phyloP scores from a whole-genome alignment of 2,888 invertebrate genomes.

The Neria commutata region DNA sequence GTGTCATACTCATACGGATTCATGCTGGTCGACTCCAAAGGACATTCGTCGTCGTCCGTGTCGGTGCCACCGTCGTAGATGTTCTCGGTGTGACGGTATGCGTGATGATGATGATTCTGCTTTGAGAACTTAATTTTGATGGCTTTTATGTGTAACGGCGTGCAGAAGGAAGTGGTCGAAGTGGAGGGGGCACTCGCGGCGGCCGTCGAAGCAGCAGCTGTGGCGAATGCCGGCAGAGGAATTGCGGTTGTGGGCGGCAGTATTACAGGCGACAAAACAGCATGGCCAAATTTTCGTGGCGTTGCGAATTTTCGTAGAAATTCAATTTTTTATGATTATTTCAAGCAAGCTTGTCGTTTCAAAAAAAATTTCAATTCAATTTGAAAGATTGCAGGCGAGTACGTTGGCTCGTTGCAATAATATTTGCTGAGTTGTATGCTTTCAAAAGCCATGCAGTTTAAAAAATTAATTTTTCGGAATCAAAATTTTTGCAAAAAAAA shows the following conservation, averaged over 20 bases:
- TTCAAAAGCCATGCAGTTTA: too few species aligned
- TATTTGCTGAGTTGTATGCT: too few species aligned
- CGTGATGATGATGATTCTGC: slow-evolving; percentile 54
- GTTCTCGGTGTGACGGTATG: slow-evolving; percentile 59
- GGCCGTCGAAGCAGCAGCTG: slow-evolving; percentile 9
- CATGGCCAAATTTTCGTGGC: background rate
- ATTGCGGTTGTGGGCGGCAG: background rate
- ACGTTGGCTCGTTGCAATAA: too few species aligned
- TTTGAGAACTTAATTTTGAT: slow-evolving; percentile 60
- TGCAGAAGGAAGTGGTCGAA: background rate
- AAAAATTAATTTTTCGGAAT: too few species aligned
- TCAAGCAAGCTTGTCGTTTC: too few species aligned
- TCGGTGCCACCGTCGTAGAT: slow-evolving; percentile 61
- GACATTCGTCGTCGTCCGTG: slow-evolving; percentile 61
- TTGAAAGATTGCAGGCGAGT: too few species aligned
- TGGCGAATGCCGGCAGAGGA: background rate
- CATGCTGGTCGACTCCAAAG: slow-evolving; percentile 58
- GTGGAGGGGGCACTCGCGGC: background rate
- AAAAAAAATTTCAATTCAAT: too few species aligned
- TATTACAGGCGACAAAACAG: too few species aligned
- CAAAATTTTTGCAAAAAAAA: too few species aligned
- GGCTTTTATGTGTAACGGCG: slow-evolving; percentile 42
- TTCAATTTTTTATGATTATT: too few species aligned
- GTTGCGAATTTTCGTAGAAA: too few species aligned
- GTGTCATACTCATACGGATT: slow-evolving; percentile 56